Conservation (phyloP, 2,888 invertebrate genomes). For the Malacosoma neustria region DNA sequence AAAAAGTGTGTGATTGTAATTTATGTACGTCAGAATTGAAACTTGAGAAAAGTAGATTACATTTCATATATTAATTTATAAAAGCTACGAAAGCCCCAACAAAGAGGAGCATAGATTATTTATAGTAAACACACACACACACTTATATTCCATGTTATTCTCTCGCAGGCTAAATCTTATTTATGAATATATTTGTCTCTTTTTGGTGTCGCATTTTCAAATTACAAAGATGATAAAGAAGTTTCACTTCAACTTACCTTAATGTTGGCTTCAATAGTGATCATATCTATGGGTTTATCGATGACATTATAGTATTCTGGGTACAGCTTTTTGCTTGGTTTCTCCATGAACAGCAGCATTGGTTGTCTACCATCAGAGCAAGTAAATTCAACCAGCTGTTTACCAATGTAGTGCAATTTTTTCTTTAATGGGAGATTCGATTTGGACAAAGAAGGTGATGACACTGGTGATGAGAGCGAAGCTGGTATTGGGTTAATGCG, state of each 20-base stretch:
- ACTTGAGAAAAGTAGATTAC: too few relatives aligned
- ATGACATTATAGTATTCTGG: conserved; percentile 97
- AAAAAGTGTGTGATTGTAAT: too few relatives aligned
- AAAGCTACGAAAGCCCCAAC: too few relatives aligned
- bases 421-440: conserved; percentile 81
- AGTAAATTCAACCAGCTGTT: conserved; percentile 61
- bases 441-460: conserved; percentile 28
- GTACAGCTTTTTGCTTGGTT: conserved; percentile 95
- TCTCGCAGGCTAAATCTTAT: too few relatives aligned
- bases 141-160: too few relatives aligned
- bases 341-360: conserved; percentile 95
- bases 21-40: too few relatives aligned
- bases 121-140: too few relatives aligned
- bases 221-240: too few relatives aligned
- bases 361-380: conserved; percentile 86
- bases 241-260: conserved; percentile 69
- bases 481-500: conserved; percentile 43
- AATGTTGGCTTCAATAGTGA: conserved; percentile 93
- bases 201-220: too few relatives aligned
- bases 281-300: conserved; percentile 94
- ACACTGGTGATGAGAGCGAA: conserved; percentile 23
- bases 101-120: too few relatives aligned
- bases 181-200: too few relatives aligned
- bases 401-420: conserved; percentile 87
- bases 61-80: too few relatives aligned